These are phyloP conservation scores for Silurus glanis DNA, from an alignment of 2,113 vertebrate species.

Conservation along the genomic window DNA sequence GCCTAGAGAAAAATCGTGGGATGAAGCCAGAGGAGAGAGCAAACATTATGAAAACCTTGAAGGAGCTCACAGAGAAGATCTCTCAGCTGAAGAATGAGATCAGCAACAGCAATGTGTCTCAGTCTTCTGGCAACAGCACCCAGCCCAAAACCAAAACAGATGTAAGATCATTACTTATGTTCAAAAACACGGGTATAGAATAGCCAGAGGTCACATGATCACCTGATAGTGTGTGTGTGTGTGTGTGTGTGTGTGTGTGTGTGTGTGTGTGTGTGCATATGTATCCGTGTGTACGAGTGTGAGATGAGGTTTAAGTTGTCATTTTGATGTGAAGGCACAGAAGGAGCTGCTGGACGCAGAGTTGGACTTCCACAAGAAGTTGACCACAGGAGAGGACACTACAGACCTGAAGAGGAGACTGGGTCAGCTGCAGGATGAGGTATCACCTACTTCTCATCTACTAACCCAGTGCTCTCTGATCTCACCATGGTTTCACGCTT, in stretches of 20 bases:
- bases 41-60: conserved; percentile 95
- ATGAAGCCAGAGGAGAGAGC: conserved; percentile 95
- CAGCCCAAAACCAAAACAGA: conserved; percentile 90
- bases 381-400: conserved; percentile 93
- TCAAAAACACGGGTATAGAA: not conserved
- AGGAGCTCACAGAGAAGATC: conserved; percentile 92
- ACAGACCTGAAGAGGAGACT: conserved; percentile 94
- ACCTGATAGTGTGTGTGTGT: not conserved
- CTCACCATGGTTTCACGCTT: not conserved
- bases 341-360: conserved; percentile 94
- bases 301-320: not conserved
- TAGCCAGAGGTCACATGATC: not conserved
- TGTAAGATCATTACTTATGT: conserved; percentile 67
- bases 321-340: conserved; percentile 77
- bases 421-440: conserved; percentile 91
- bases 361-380: conserved; percentile 92
- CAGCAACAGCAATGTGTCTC: conserved; percentile 76
- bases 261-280: not conserved
- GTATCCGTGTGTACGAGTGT: not conserved
- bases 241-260: not conserved
- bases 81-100: conserved; percentile 91
- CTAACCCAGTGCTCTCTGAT: not conserved
- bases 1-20: conserved; percentile 90
- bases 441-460: conserved; percentile 45
- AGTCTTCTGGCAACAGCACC: conserved; percentile 70